phyloP scores from a whole-genome alignment of 1,140 invertebrate genomes.

The Melipona quadrifasciata region DNA sequence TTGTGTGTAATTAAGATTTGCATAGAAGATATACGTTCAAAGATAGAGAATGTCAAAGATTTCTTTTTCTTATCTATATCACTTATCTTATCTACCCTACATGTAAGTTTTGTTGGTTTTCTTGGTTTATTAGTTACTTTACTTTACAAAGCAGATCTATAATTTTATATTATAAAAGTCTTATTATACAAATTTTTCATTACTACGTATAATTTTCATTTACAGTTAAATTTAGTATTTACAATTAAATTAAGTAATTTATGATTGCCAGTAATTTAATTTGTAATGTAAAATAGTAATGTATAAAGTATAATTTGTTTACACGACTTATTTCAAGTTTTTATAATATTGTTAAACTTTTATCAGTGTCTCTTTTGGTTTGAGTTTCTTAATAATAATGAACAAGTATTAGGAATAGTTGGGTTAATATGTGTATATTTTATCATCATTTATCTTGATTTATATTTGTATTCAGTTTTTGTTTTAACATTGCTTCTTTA shows the following conservation, averaged over 20 bases:
- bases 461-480: conserved; percentile 39
- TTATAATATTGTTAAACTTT: neutral
- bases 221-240: no score
- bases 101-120: neutral
- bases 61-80: conserved; percentile 45
- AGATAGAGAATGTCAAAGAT: neutral
- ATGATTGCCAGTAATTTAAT: neutral
- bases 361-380: neutral
- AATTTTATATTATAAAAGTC: neutral
- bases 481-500: conserved; percentile 69
- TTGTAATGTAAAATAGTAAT: neutral
- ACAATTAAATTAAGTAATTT: no score
- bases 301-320: neutral
- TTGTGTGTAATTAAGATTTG: neutral
- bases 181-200: neutral
- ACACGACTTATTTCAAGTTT: neutral
- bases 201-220: neutral
- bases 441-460: conserved; percentile 6
- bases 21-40: neutral
- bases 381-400: neutral
- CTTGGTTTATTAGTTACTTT: neutral
- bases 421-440: neutral
- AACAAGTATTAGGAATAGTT: neutral
- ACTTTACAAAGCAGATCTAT: neutral
- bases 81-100: conserved; percentile 54